A percentile compares a stretch with the other conserved stretches of the same genome.
These are phyloP conservation scores for Mionectes olivaceus DNA, from an alignment of 2,797 vertebrate genomes.

Conservation along the genomic window DNA sequence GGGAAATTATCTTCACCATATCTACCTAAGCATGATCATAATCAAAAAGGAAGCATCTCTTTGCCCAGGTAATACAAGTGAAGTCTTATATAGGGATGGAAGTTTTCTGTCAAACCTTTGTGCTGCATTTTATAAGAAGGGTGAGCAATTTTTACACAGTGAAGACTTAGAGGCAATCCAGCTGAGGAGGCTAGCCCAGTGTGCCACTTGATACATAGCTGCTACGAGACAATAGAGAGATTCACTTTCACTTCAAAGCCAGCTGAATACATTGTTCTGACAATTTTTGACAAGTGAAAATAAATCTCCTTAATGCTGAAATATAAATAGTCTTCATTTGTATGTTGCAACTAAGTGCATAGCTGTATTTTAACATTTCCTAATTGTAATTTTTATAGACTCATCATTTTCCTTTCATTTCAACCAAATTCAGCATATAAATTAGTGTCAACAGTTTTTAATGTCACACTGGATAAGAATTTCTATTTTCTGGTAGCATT, in stretches of 20 bases:
- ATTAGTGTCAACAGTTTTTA: not conserved
- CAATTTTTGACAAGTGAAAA: not conserved
- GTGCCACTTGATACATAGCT: not conserved
- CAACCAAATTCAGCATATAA: not conserved
- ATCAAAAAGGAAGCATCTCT: not conserved
- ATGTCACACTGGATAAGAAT: not conserved
- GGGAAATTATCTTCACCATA: not conserved
- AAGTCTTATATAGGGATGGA: not conserved
- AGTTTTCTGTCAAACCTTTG: not conserved
- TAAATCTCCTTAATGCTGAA: conserved; percentile 28
- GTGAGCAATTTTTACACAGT: not conserved
- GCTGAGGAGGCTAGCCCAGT: not conserved
- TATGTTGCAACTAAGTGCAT: not conserved
- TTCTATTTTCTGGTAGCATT: not conserved
- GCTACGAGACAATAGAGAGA: not conserved
- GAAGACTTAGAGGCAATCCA: not conserved
- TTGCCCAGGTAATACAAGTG: not conserved
- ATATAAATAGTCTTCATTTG: not conserved
- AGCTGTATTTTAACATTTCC: not conserved
- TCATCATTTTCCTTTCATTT: conserved; percentile 16
- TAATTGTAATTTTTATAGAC: not conserved
- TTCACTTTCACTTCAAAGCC: conserved; percentile 18
- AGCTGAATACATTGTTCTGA: not conserved
- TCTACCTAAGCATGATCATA: not conserved
- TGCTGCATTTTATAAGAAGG: not conserved